Conservation (phyloP, 2,113 vertebrate genomes). For the Electrona antarctica region DNA sequence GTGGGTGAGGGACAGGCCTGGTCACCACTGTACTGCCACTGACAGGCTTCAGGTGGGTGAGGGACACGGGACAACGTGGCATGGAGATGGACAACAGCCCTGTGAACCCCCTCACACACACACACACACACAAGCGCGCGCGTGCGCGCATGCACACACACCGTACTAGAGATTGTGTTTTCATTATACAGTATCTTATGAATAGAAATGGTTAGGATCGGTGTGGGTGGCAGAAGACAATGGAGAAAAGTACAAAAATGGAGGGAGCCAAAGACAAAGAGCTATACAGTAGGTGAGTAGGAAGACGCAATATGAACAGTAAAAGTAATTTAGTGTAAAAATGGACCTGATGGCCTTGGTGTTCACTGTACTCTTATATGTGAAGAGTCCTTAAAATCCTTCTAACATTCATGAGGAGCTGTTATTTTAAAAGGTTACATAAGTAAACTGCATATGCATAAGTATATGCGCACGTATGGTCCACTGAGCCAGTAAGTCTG, state of each 20-base stretch:
- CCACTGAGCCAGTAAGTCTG: too few relatives aligned
- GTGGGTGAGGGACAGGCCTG: constrained; percentile 55
- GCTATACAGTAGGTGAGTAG: neutral
- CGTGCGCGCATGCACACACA: too few relatives aligned
- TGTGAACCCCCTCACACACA: constrained; percentile 32
- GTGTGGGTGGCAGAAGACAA: constrained; percentile 63
- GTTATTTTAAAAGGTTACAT: too few relatives aligned
- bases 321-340: too few relatives aligned
- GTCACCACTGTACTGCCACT: constrained; percentile 36
- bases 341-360: too few relatives aligned
- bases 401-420: too few relatives aligned
- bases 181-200: constrained; percentile 60
- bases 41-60: constrained; percentile 59
- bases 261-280: constrained; percentile 17
- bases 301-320: too few relatives aligned
- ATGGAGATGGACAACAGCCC: constrained; percentile 30
- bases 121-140: constrained; percentile 45
- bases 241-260: constrained; percentile 38
- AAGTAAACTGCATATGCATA: too few relatives aligned
- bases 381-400: too few relatives aligned
- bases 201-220: constrained; percentile 59
- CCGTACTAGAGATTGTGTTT: constrained; percentile 53
- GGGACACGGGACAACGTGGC: constrained; percentile 31
- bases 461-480: too few relatives aligned
- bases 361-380: too few relatives aligned